phyloP scores from a whole-genome alignment of 2,888 invertebrate genomes.

The Ligdia adustata region DNA sequence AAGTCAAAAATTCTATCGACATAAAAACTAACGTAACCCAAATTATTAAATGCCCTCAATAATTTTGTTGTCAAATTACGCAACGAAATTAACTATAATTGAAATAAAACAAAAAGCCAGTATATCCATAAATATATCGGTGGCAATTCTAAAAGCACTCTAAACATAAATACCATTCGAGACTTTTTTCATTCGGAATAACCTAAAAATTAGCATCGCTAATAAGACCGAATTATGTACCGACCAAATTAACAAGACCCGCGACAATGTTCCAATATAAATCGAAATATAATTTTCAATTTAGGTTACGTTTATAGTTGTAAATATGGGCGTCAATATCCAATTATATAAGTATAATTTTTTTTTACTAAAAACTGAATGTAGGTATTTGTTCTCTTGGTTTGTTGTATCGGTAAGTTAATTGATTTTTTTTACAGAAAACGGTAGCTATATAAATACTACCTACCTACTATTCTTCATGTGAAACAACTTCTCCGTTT shows the following conservation, averaged over 20 bases:
- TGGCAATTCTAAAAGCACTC: slow-evolving; percentile 73
- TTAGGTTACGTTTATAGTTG: neutral
- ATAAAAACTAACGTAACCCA: slow-evolving; percentile 8
- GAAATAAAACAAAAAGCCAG: slow-evolving; percentile 50
- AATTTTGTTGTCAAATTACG: slow-evolving; percentile 37
- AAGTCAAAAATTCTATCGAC: neutral
- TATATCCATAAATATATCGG: slow-evolving; percentile 77
- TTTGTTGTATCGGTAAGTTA: no score
- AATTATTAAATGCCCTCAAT: slow-evolving; percentile 9
- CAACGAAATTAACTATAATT: slow-evolving; percentile 45
- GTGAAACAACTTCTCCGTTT: no score
- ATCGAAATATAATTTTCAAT: neutral
- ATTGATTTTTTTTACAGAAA: no score
- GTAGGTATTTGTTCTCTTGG: no score
- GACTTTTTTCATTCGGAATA: slow-evolving; percentile 60
- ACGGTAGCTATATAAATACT: no score
- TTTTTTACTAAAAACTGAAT: neutral
- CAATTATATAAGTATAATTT: no score
- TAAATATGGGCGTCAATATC: no score
- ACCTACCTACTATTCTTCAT: no score
- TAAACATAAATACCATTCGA: slow-evolving; percentile 73
- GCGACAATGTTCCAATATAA: no score
- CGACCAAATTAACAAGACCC: slow-evolving; percentile 47
- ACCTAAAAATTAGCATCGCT: slow-evolving; percentile 75
- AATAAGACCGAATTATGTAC: slow-evolving; percentile 62